phyloP scores from a whole-genome alignment of 1,140 invertebrate genomes.

The Cydia fagiglandana region DNA sequence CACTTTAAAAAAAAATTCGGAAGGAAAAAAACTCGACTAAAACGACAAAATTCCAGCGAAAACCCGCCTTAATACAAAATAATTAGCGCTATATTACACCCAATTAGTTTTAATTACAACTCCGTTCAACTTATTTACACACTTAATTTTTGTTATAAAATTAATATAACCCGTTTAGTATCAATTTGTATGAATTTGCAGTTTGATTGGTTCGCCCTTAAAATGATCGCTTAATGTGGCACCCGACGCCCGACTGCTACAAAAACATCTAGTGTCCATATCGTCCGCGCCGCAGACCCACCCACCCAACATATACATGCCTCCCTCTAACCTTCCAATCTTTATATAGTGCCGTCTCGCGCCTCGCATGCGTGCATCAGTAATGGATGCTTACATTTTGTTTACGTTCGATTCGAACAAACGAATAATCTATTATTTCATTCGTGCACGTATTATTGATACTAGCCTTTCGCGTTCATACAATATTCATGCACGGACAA shows the following conservation, averaged over 20 bases:
- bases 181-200: slow-evolving; percentile 78
- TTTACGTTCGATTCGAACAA: slow-evolving; percentile 77
- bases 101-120: slow-evolving; percentile 77
- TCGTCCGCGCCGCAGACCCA: slow-evolving; percentile 47
- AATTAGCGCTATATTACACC: slow-evolving; percentile 73
- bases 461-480: slow-evolving; percentile 64
- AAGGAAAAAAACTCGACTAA: slow-evolving; percentile 39
- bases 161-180: slow-evolving; percentile 79
- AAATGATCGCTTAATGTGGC: slow-evolving; percentile 77
- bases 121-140: slow-evolving; percentile 76
- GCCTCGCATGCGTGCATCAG: slow-evolving; percentile 50
- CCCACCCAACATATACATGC: slow-evolving; percentile 43
- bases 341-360: slow-evolving; percentile 34
- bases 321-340: slow-evolving; percentile 43
- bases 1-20: not conserved
- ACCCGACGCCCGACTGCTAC: slow-evolving; percentile 73
- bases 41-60: slow-evolving; percentile 61
- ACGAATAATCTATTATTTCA: slow-evolving; percentile 80
- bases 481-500: slow-evolving; percentile 64
- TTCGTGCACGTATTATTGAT: slow-evolving; percentile 79
- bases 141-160: slow-evolving; percentile 80
- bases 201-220: slow-evolving; percentile 77
- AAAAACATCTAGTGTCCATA: slow-evolving; percentile 69
- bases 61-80: slow-evolving; percentile 71
- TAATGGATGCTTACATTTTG: slow-evolving; percentile 77